Evolutionary conservation across 2,113 vertebrate genomes (phyloP).

Genomic region (Malurus alboscapulatus): DNA sequence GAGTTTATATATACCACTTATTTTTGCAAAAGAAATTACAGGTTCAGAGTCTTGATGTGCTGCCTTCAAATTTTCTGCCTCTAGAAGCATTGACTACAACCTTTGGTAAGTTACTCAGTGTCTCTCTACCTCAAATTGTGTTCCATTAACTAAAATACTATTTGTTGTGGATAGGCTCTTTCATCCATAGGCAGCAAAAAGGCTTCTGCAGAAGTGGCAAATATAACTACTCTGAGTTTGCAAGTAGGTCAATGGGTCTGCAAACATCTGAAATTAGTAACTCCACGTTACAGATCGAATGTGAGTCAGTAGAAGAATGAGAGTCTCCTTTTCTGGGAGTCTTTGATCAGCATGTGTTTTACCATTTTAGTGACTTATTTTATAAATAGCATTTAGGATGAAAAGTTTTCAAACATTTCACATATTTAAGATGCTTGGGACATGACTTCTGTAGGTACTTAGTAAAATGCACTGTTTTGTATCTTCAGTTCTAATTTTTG

Average conservation of each 20-base stretch:
- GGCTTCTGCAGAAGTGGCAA: background rate
- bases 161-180: background rate
- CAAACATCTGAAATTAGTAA: slow-evolving; percentile 35
- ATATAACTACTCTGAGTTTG: background rate
- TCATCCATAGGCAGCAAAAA: background rate
- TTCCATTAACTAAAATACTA: background rate
- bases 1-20: fast-evolving
- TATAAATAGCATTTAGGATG: slow-evolving; percentile 28
- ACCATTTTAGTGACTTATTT: slow-evolving; percentile 32
- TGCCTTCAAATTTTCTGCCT: background rate
- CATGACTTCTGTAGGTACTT: background rate
- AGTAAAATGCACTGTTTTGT: background rate
- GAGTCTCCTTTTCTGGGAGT: background rate
- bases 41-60: background rate
- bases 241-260: background rate
- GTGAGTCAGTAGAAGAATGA: slow-evolving; percentile 5
- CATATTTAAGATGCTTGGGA: background rate
- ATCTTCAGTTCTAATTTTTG: background rate
- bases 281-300: background rate
- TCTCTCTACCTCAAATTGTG: background rate
- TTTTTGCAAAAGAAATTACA: background rate
- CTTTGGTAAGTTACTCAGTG: background rate
- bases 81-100: background rate
- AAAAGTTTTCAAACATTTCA: slow-evolving; percentile 14
- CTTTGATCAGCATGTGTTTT: slow-evolving; percentile 40